phyloP scores from a whole-genome alignment of 2,888 invertebrate genomes.

The Pomacea canaliculata region DNA sequence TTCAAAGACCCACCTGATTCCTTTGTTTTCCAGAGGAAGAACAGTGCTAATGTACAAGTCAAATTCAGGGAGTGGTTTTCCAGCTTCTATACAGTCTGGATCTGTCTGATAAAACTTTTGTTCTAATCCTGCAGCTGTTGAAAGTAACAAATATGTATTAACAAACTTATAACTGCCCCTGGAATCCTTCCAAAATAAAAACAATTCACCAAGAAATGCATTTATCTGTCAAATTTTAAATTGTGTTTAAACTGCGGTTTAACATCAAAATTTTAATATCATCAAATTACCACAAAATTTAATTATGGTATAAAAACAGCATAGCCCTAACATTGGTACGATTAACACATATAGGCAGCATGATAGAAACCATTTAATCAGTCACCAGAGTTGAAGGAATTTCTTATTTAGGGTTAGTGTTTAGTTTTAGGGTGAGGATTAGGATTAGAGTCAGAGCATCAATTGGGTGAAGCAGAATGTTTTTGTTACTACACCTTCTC shows the following conservation, averaged over 20 bases:
- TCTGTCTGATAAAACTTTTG: constrained; percentile 75
- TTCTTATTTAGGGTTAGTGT: no score
- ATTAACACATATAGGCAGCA: no score
- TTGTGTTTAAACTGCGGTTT: background rate
- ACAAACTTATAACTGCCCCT: background rate
- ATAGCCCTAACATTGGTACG: no score
- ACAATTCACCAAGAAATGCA: background rate
- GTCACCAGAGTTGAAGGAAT: no score
- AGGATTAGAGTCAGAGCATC: no score
- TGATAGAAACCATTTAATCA: no score
- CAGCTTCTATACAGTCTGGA: constrained; percentile 78
- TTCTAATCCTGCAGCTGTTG: constrained; percentile 70
- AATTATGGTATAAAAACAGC: no score
- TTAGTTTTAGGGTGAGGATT: no score
- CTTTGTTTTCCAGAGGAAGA: constrained; percentile 68
- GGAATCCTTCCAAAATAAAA: background rate
- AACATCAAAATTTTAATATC: no score
- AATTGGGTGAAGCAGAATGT: no score
- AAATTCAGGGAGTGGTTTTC: constrained; percentile 76
- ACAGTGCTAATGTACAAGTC: constrained; percentile 77
- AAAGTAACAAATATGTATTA: background rate
- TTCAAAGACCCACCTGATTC: constrained; percentile 57
- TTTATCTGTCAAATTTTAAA: background rate
- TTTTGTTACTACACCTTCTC: no score
- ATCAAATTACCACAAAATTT: no score